Evolutionary conservation across 2,113 vertebrate genomes (phyloP), one percentile per base, ranked within the genome.

Genomic region (Capreolus pygargus): DNA sequence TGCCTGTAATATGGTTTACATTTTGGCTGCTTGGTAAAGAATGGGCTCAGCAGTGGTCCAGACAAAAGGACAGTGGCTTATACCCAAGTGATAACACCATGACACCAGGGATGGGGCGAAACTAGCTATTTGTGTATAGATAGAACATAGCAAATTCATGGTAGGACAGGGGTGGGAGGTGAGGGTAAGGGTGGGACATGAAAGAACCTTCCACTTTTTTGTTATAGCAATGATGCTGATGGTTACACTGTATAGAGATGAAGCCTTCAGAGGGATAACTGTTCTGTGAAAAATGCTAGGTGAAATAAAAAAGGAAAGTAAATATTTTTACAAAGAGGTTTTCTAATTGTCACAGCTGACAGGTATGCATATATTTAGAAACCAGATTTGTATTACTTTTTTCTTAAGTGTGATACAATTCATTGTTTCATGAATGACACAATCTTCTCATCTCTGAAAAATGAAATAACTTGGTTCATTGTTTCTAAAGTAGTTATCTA

Each of bases 401-500:
- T 67, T 95, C 30, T 27, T 23, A 94, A 79, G 10, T 54, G 5
- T n/a, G 52, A 84, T 74, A 21, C 25, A 93, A 25, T 30, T 43
- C 33, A 60, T 36, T 55, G 16, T 78, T 55, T 82, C 13, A 43
- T 23, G 45, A 43, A 43, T 76, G 6, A 76, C 12, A 76, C 16
- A 79, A 23, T 47, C 50, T 67, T 43, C 39, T 52, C 36, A 95
- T 39, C n/a, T 87, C n/a, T 86, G 74, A 74, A 90, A 70, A 83
- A 27, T 85, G 33, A 83, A 86, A 52, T 2, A 12, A 79, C 10
- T 54, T 28, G 14, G 33, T 3, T 50, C 36, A 21, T 64, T 43
- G 16, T 52, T 70, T 81, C 55, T 23, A 36, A 4, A 55, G 4
- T 15, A 7, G 23, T 28, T 93, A 87, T 54, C 58, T 81, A 27